These are phyloP conservation scores for Phaethon lepturus DNA, from an alignment of 2,113 vertebrate species.

Conservation along the genomic window DNA sequence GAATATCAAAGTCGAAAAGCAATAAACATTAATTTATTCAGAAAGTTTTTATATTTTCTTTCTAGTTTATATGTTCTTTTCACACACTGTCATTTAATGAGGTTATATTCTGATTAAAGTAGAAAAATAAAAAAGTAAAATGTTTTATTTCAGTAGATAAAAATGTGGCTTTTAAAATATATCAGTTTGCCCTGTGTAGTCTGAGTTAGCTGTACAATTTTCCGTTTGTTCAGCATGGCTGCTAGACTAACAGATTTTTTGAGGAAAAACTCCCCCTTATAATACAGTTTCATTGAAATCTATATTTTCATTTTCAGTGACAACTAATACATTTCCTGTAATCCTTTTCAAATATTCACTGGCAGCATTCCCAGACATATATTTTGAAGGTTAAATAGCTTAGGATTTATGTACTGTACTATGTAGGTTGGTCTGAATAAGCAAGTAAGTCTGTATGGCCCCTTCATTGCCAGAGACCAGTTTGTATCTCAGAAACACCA, in stretches of 20 bases:
- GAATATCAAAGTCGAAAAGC: slow-evolving; percentile 56
- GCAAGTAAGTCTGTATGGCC: not conserved
- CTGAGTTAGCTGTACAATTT: slow-evolving; percentile 19
- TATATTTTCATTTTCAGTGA: slow-evolving; percentile 56
- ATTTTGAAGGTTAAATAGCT: slow-evolving; percentile 48
- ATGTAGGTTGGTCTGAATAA: not conserved
- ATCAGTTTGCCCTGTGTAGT: not conserved
- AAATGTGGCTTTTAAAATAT: slow-evolving; percentile 22
- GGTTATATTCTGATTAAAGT: slow-evolving; percentile 68
- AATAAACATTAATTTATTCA: slow-evolving; percentile 75
- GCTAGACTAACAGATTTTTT: not conserved
- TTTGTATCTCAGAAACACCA: not conserved
- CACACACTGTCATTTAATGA: slow-evolving; percentile 64
- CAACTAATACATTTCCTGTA: slow-evolving; percentile 33
- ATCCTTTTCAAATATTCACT: slow-evolving; percentile 45
- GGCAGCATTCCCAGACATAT: not conserved
- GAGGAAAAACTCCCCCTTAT: not conserved
- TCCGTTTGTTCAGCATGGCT: not conserved
- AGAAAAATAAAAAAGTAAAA: slow-evolving; percentile 40
- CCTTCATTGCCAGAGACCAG: not conserved
- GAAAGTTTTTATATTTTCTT: slow-evolving; percentile 68
- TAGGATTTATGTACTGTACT: slow-evolving; percentile 32
- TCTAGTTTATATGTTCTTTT: slow-evolving; percentile 64
- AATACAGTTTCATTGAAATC: slow-evolving; percentile 15
- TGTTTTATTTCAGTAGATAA: slow-evolving; percentile 54